A percentile compares a stretch with the other conserved stretches of the same genome.
These are phyloP conservation scores for Pseudorhiza aurosa DNA, from an alignment of 30 jellyfish, hydroid and myxozoan genomes.

Conservation along the genomic window DNA sequence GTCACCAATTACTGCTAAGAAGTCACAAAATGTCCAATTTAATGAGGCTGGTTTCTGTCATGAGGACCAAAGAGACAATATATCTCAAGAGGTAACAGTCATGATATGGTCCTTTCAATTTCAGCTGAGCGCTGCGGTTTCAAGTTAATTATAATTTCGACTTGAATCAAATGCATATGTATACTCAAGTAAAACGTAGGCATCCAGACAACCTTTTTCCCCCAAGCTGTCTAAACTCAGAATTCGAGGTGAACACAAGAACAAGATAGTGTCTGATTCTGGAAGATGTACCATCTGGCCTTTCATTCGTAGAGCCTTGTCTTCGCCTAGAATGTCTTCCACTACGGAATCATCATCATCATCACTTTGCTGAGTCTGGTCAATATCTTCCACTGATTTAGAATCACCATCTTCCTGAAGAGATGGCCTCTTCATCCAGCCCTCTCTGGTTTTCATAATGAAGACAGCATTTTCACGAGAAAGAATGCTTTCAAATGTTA, in stretches of 20 bases:
- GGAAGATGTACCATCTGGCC: constrained; percentile 83
- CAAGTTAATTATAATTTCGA: too few species aligned
- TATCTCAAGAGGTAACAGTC: too few species aligned
- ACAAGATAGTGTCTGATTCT: constrained; percentile 73
- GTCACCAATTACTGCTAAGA: too few species aligned
- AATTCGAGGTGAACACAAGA: constrained; percentile 77
- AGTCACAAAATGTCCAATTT: too few species aligned
- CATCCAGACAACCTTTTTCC: constrained; percentile 87
- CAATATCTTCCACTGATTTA: not conserved
- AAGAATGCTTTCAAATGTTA: constrained; percentile 58
- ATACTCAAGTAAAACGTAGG: too few species aligned
- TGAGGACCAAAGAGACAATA: too few species aligned
- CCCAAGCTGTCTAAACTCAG: constrained; percentile 84
- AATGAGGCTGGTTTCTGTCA: too few species aligned
- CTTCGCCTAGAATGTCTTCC: constrained; percentile 43
- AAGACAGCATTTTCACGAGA: constrained; percentile 69
- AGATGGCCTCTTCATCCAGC: constrained; percentile 58
- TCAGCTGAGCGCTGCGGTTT: too few species aligned
- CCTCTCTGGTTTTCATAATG: constrained; percentile 61
- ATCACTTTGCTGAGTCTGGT: constrained; percentile 1
- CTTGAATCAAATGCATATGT: too few species aligned
- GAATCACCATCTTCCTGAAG: constrained; percentile 37
- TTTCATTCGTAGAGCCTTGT: constrained; percentile 60
- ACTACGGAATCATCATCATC: constrained; percentile 22
- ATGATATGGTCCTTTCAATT: too few species aligned